Evolutionary conservation across 2,888 invertebrate species (phyloP).

Genomic region (Scaeva pyrastri): DNA sequence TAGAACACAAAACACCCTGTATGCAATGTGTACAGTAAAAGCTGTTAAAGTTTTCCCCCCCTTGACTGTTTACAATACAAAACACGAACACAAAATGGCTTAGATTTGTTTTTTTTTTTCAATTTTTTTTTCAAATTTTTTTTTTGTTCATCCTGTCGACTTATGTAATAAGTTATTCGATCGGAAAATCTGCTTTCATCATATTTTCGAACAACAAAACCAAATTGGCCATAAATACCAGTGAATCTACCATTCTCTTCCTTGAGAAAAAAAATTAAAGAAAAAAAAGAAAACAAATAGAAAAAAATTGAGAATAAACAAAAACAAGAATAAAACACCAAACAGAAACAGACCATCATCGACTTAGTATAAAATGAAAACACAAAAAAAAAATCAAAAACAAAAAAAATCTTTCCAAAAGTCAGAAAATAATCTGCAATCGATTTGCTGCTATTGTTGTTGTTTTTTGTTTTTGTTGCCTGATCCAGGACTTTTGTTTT

Average conservation of each 20-base stretch:
- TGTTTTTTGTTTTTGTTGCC: neutral
- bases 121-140: neutral
- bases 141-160: constrained; percentile 1
- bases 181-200: constrained; percentile 70
- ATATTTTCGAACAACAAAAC: constrained; percentile 71
- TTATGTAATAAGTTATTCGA: constrained; percentile 60
- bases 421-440: constrained; percentile 45
- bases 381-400: neutral
- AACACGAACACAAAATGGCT: constrained; percentile 14
- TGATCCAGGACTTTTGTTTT: constrained; percentile 5
- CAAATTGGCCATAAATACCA: constrained; percentile 73
- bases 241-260: constrained; percentile 56
- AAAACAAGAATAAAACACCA: neutral
- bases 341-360: constrained; percentile 8
- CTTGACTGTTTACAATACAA: constrained; percentile 11
- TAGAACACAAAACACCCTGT: neutral
- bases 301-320: neutral
- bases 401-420: constrained; percentile 27
- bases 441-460: constrained; percentile 32
- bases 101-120: neutral
- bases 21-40: neutral
- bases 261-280: neutral
- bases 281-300: neutral
- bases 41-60: neutral
- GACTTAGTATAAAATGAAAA: constrained; percentile 7